phyloP scores from a whole-genome alignment of 2,888 invertebrate species.

The Ectropis crepuscularia region DNA sequence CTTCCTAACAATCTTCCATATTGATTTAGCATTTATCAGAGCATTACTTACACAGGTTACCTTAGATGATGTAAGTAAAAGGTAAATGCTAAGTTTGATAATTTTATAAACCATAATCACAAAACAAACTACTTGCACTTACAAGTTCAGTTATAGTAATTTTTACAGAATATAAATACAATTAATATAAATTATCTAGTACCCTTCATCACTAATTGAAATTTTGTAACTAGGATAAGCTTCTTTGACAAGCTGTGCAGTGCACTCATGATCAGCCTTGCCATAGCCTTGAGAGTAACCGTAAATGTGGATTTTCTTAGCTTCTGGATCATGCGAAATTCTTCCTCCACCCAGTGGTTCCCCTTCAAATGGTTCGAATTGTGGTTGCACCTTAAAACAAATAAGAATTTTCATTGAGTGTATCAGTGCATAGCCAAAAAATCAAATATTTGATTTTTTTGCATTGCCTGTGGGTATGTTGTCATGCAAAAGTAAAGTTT shows the following conservation, averaged over 20 bases:
- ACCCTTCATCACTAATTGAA: conserved; percentile 94
- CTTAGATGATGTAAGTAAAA: no score
- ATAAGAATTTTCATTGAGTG: not conserved
- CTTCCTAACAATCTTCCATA: no score
- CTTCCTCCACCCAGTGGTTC: conserved; percentile 97
- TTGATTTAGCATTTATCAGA: no score
- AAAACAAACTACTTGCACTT: not conserved
- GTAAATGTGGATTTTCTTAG: conserved; percentile 93
- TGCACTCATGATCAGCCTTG: conserved; percentile 93
- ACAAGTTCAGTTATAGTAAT: not conserved
- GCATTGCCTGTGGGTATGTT: no score
- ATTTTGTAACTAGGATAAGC: conserved; percentile 91
- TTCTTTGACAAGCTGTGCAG: conserved; percentile 90
- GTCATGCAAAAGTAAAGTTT: no score
- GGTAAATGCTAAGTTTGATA: no score
- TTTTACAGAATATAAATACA: not conserved
- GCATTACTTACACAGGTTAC: no score
- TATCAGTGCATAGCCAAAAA: no score
- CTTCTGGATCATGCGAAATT: conserved; percentile 91
- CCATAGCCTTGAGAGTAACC: conserved; percentile 97
- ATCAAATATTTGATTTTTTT: no score
- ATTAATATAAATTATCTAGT: conserved; percentile 56
- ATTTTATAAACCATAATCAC: no score
- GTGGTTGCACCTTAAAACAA: conserved; percentile 67
- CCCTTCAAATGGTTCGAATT: conserved; percentile 85